Conservation (phyloP, 2,113 vertebrate species). For the Odocoileus hemionus region DNA sequence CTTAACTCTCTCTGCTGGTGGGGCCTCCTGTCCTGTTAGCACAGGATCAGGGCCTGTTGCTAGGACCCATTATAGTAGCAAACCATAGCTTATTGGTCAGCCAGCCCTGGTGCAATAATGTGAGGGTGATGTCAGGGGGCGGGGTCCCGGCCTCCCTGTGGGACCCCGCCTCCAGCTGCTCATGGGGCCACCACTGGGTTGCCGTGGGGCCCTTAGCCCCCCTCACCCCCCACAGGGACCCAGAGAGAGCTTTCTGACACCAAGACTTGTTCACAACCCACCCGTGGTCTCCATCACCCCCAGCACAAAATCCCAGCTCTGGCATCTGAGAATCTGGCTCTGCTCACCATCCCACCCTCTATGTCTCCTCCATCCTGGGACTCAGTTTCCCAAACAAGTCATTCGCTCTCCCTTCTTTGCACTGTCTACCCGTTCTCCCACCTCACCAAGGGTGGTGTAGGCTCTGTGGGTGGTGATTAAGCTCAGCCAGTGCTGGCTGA, state of each 20-base stretch:
- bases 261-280: neutral
- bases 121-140: slow-evolving; percentile 55
- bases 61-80: slow-evolving; percentile 50
- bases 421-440: neutral
- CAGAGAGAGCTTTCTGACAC: neutral
- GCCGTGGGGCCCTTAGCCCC: neutral
- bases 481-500: neutral
- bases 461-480: neutral
- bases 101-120: slow-evolving; percentile 13
- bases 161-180: neutral
- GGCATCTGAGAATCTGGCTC: neutral
- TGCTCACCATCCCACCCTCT: neutral
- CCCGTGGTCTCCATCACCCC: neutral
- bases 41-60: slow-evolving; percentile 41
- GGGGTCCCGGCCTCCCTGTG: neutral
- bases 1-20: slow-evolving; percentile 36
- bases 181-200: neutral
- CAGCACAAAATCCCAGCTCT: neutral
- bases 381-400: neutral
- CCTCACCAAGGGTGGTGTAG: rapidly evolving
- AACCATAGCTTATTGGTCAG: slow-evolving; percentile 49
- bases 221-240: neutral
- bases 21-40: slow-evolving; percentile 4
- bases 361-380: neutral
- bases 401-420: neutral